phyloP scores from a whole-genome alignment of 2,113 vertebrate genomes.

The zebrafish (Danio rerio) region GRCz12tu NC_133183.1:22680001-22680500 shows the following conservation, averaged over 20 bases:
- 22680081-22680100: slow-evolving; percentile 35
- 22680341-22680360: slow-evolving; percentile 44
- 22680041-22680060: slow-evolving; percentile 30
- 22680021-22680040: slow-evolving; percentile 37
- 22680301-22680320: slow-evolving; percentile 47
- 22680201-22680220: slow-evolving; percentile 61
- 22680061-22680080: slow-evolving; percentile 13
- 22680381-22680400: slow-evolving; percentile 21
- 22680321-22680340: slow-evolving; percentile 48
- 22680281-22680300: slow-evolving; percentile 51
- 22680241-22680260: slow-evolving; percentile 27
- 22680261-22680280: slow-evolving; percentile 42
- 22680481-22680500: slow-evolving; percentile 17
- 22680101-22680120: slow-evolving; percentile 52
- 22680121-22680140: slow-evolving; percentile 50
- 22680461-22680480: background rate
- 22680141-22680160: slow-evolving; percentile 60
- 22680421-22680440: slow-evolving; percentile 17
- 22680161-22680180: slow-evolving; percentile 29
- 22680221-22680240: slow-evolving; percentile 67
- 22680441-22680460: slow-evolving; percentile 4
- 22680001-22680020: slow-evolving; percentile 24
- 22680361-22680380: slow-evolving; percentile 31
- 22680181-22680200: slow-evolving; percentile 39
- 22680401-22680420: background rate